phyloP scores from a whole-genome alignment of 1,140 invertebrate species.

The Zaprionus nigranus region DNA sequence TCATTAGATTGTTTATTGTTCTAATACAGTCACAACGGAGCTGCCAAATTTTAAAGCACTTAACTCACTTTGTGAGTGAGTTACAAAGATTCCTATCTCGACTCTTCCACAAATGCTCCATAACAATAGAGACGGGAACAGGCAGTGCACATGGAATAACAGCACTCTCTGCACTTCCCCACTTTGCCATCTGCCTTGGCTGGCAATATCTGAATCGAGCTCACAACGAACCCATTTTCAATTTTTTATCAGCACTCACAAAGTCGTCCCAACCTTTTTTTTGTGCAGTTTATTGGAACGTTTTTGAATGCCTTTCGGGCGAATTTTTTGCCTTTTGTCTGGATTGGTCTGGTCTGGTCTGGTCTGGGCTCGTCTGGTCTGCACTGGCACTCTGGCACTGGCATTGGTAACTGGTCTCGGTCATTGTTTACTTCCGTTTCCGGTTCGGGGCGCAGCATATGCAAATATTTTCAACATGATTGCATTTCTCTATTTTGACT shows the following conservation, averaged over 20 bases:
- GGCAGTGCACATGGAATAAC: constrained; percentile 2
- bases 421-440: constrained; percentile 81
- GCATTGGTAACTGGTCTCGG: constrained; percentile 24
- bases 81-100: background rate
- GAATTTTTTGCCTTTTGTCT: constrained; percentile 56
- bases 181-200: background rate
- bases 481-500: constrained; percentile 70
- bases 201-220: constrained; percentile 40
- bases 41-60: background rate
- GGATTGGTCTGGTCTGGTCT: background rate
- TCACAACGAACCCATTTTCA: constrained; percentile 63
- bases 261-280: constrained; percentile 24
- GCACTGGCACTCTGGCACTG: constrained; percentile 10
- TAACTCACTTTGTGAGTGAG: background rate
- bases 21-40: background rate
- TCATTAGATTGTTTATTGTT: background rate
- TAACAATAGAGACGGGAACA: background rate
- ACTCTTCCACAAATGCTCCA: background rate
- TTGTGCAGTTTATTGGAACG: constrained; percentile 67
- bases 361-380: background rate
- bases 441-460: constrained; percentile 63
- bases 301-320: constrained; percentile 55
- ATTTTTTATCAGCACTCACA: constrained; percentile 58
- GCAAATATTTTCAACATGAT: constrained; percentile 81
- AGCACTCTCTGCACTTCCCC: background rate